Conservation (phyloP, 2,888 invertebrate genomes). For the Phytoseiulus persimilis region DNA sequence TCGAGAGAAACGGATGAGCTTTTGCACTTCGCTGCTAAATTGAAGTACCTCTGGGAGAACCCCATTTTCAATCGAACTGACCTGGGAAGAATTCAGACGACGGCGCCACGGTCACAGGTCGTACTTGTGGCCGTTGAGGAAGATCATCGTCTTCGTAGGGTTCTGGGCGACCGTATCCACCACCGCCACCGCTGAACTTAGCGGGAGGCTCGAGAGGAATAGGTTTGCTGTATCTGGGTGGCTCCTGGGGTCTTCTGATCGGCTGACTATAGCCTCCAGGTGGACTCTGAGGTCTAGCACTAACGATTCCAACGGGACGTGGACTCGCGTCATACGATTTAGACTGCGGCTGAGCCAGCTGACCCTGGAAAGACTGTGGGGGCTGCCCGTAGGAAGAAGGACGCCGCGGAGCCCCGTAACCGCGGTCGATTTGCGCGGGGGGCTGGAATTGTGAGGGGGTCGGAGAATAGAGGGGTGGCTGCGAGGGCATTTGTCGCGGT, state of each 20-base stretch:
- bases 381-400: slow-evolving; percentile 25
- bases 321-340: slow-evolving; percentile 8
- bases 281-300: background rate
- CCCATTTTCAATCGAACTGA: background rate
- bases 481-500: background rate
- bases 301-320: slow-evolving; percentile 17
- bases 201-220: slow-evolving; percentile 8
- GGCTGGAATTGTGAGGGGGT: background rate
- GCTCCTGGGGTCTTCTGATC: background rate
- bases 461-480: background rate
- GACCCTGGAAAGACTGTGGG: background rate
- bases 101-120: slow-evolving; percentile 27
- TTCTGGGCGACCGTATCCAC: slow-evolving; percentile 30
- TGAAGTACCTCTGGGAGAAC: background rate
- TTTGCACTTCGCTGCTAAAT: background rate
- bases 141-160: slow-evolving; percentile 22
- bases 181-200: background rate
- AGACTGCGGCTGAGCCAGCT: background rate
- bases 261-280: background rate
- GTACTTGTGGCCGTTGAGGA: background rate
- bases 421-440: background rate
- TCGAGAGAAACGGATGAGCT: background rate
- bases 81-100: slow-evolving; percentile 12
- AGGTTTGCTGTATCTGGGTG: background rate
- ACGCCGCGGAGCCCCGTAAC: slow-evolving; percentile 22